Base-by-base conservation (phyloP, 2,797 vertebrate genomes). In the Coluber constrictor region DNA sequence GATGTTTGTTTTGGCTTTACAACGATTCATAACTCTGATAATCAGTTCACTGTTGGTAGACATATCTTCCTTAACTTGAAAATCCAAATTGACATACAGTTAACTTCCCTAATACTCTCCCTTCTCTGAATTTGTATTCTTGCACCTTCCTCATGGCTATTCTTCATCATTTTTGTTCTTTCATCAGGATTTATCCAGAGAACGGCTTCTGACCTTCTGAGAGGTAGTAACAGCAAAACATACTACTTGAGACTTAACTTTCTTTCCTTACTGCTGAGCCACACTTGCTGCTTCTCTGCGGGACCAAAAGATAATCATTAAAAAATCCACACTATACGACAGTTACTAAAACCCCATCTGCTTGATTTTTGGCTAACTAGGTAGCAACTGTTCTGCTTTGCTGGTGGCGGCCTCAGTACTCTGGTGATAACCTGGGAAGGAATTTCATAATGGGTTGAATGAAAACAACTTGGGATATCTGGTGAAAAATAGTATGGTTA, bases 111-210 rank as follows among this genome's bases (percentile, higher is more conserved):
- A 15, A 96, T 95, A 95, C 95, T 97, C 96, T 97, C 91, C 90
- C 91, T 18, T 47, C 25, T 1, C 0, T 3, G 5, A 11, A 57
- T 93, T 83, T 12, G 94, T 83, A 93, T 90, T 94, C 92, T 95
- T 91, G 25, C 95, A 92, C 55, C 93, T 97, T 95, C 89, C 95
- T 94, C 96, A 95, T 95, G 93, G 60, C 97, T 57, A 29, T 96
- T 95, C 94, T 97, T 97, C 97, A 1, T 97, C 95, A 59, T 91
- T 97, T 98, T 96, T 97, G 94, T 98, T 98, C 98, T 97, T 97
- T 97, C 98, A 98, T 98, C 98, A 99, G 98, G 98, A 97, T 96
- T 99, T 98, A 97, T 98, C 98, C 98, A 98, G 97, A 97, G 98
- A 98, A 98, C 98, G 95, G 94, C 98, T 97, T 97, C 98, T 98